Percentiles rank a stretch among this genome's conserved stretches.
Conservation (phyloP, 2,797 vertebrate species). For the Tinamus major region DNA sequence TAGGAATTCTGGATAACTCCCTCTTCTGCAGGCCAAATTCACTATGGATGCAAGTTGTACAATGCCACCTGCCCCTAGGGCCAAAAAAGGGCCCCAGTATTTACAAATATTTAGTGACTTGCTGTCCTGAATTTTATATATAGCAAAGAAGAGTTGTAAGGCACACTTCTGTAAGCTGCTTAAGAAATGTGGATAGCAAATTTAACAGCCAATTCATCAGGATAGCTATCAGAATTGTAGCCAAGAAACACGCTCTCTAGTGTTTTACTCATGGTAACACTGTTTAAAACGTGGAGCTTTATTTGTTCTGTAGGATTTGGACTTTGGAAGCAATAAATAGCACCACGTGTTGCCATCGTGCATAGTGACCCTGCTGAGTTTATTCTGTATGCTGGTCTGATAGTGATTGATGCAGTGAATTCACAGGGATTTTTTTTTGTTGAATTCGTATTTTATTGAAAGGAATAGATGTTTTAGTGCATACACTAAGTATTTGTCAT, state of each 20-base stretch:
- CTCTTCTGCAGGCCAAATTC: not conserved
- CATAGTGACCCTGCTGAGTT: not conserved
- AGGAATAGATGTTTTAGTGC: not conserved
- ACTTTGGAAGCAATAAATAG: not conserved
- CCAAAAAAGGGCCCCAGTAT: rapidly evolving
- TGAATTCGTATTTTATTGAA: not conserved
- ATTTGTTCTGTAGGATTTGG: not conserved
- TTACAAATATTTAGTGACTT: not conserved
- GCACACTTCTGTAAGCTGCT: not conserved
- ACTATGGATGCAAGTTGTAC: rapidly evolving
- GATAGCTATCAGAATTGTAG: not conserved
- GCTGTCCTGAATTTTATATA: not conserved
- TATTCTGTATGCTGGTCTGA: not conserved
- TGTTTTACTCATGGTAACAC: not conserved
- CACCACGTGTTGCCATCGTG: not conserved
- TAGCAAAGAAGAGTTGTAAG: not conserved
- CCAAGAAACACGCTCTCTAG: not conserved
- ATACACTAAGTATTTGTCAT: not conserved
- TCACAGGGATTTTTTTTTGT: not conserved
- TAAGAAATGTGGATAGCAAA: not conserved
- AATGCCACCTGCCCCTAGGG: not conserved
- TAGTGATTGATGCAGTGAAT: not conserved
- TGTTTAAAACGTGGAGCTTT: not conserved
- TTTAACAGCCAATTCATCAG: rapidly evolving
- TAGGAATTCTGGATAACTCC: not conserved